Evolutionary conservation across 2,113 vertebrate genomes (phyloP).

Genomic region (Carassius gibelio): DNA sequence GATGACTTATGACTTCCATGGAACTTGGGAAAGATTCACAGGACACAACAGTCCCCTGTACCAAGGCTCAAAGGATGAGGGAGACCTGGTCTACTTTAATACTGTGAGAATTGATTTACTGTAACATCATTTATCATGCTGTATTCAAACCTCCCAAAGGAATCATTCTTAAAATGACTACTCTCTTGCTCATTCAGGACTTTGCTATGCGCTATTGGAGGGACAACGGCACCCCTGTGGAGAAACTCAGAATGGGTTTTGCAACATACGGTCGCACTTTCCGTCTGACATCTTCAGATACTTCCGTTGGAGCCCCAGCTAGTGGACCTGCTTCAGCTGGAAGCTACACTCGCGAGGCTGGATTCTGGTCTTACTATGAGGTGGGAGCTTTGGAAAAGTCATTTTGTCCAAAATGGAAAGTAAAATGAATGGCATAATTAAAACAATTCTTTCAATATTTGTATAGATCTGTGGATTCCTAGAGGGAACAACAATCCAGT

Average conservation of each 20-base stretch:
- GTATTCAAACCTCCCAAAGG: background rate
- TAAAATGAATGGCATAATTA: no score
- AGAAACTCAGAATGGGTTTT: slow-evolving; percentile 83
- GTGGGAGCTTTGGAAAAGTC: slow-evolving; percentile 58
- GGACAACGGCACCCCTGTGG: slow-evolving; percentile 74
- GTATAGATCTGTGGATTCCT: slow-evolving; percentile 79
- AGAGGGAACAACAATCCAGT: slow-evolving; percentile 64
- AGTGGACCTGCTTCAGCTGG: slow-evolving; percentile 77
- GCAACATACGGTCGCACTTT: slow-evolving; percentile 83
- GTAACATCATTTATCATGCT: background rate
- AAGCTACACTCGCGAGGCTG: slow-evolving; percentile 78
- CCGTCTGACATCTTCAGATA: slow-evolving; percentile 66
- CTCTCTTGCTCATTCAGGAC: slow-evolving; percentile 67
- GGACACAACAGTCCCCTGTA: slow-evolving; percentile 84
- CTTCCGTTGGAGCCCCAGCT: slow-evolving; percentile 69
- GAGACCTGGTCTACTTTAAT: slow-evolving; percentile 70
- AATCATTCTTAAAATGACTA: background rate
- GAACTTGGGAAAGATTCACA: slow-evolving; percentile 77
- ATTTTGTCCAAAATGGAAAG: background rate
- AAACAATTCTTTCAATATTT: background rate
- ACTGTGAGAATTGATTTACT: slow-evolving; percentile 66
- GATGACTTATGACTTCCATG: slow-evolving; percentile 86
- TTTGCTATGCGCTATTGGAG: slow-evolving; percentile 81
- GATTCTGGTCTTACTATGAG: slow-evolving; percentile 86
- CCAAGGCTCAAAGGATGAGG: slow-evolving; percentile 66